A percentile compares a stretch with the other conserved stretches of the same genome.
Conservation (phyloP, 2,797 vertebrate genomes). For the Smutsia gigantea region DNA sequence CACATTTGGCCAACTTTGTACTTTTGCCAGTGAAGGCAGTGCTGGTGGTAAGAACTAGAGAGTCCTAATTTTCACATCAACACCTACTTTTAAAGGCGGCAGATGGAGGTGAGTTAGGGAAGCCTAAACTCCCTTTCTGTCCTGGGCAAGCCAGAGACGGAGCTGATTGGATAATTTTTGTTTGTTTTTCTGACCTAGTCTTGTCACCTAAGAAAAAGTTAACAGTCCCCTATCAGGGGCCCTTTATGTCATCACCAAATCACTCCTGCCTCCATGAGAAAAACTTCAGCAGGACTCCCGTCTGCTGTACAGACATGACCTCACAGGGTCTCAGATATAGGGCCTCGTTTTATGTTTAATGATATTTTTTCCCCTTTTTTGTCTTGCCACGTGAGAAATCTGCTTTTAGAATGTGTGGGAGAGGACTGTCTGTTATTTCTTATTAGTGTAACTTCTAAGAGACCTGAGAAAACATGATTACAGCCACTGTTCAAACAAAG, state of each 20-base stretch:
- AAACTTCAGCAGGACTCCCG: slow-evolving; percentile 38
- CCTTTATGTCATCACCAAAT: slow-evolving; percentile 67
- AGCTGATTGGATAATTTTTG: neutral
- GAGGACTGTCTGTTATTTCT: slow-evolving; percentile 60
- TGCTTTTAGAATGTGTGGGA: slow-evolving; percentile 36
- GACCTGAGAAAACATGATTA: slow-evolving; percentile 80
- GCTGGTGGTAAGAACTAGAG: neutral
- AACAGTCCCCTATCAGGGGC: neutral
- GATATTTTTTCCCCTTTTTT: slow-evolving; percentile 51
- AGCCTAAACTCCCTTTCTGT: neutral
- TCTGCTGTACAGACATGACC: slow-evolving; percentile 73
- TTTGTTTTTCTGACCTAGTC: slow-evolving; percentile 50
- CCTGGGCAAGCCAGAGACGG: neutral
- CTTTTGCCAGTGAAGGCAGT: neutral
- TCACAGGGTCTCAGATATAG: slow-evolving; percentile 65
- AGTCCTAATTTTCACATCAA: slow-evolving; percentile 20
- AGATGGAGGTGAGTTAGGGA: neutral
- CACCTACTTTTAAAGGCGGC: slow-evolving; percentile 35
- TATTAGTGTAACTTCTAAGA: slow-evolving; percentile 54
- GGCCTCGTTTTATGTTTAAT: neutral
- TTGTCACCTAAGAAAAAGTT: slow-evolving; percentile 50
- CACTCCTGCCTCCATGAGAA: slow-evolving; percentile 39
- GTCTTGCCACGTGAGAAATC: slow-evolving; percentile 67
- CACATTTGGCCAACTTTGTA: neutral
- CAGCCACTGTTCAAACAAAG: slow-evolving; percentile 64